phyloP scores from a whole-genome alignment of 2,888 invertebrate genomes.

The Adineta ricciae region DNA sequence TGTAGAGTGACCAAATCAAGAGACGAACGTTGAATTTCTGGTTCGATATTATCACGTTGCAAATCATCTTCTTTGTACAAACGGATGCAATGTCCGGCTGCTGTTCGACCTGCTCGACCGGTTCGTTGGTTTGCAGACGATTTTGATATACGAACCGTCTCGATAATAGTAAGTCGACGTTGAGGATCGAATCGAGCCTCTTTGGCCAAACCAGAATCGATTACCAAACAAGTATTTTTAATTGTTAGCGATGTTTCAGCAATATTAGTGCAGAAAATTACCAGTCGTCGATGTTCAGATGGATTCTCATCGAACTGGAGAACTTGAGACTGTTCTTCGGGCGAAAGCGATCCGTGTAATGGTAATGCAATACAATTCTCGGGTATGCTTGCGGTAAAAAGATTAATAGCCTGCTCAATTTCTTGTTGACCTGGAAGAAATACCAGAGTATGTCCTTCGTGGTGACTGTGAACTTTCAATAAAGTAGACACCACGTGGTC shows the following conservation, averaged over 20 bases:
- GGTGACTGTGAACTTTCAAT: no score
- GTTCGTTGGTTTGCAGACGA: background rate
- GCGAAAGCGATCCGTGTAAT: background rate
- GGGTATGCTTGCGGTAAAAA: background rate
- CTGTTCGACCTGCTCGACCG: background rate
- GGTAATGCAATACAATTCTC: background rate
- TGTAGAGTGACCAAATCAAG: background rate
- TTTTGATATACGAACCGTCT: background rate
- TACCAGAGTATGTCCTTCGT: background rate
- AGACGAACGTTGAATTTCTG: background rate
- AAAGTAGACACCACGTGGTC: no score
- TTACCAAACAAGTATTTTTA: background rate
- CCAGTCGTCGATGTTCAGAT: background rate
- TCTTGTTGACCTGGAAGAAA: slow-evolving; percentile 4
- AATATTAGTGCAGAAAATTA: background rate
- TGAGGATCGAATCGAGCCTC: background rate
- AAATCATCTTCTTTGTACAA: background rate
- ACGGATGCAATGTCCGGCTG: background rate
- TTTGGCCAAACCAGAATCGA: background rate
- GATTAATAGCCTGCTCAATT: background rate
- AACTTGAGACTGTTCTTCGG: background rate
- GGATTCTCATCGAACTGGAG: background rate
- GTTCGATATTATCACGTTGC: background rate
- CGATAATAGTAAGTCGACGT: background rate
- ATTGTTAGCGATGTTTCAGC: background rate